phyloP scores from a whole-genome alignment of 2,888 invertebrate genomes.

The Meganola albula region DNA sequence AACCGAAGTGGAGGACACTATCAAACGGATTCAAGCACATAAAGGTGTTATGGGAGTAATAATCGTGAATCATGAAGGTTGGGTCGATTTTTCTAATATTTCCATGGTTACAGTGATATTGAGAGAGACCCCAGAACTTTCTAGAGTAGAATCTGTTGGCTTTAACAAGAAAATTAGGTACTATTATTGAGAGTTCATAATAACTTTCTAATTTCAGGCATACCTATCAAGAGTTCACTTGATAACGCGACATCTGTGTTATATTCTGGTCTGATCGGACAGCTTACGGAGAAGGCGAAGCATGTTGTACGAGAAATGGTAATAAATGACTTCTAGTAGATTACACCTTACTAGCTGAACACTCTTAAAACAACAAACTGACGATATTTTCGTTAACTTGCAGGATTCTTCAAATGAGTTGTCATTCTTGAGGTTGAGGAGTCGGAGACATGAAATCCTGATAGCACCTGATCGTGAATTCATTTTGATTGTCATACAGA shows the following conservation, averaged over 20 bases:
- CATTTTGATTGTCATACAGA: conserved; percentile 95
- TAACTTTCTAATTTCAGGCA: conserved; percentile 74
- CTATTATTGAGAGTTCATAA: too few relatives aligned
- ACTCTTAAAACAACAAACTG: too few relatives aligned
- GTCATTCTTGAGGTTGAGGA: conserved; percentile 94
- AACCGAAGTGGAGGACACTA: conserved; percentile 97
- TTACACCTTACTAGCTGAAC: too few relatives aligned
- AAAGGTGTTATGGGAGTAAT: conserved; percentile 98
- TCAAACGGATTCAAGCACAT: conserved; percentile 97
- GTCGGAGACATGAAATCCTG: conserved; percentile 98
- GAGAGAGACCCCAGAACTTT: conserved; percentile 6
- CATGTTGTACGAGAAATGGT: conserved; percentile 94
- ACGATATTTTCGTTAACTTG: too few relatives aligned
- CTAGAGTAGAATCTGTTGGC: too few relatives aligned
- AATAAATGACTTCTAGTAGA: too few relatives aligned
- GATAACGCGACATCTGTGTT: conserved; percentile 98
- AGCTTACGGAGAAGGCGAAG: conserved; percentile 94
- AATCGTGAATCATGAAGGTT: conserved; percentile 98
- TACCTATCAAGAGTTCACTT: conserved; percentile 93
- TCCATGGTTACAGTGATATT: conserved; percentile 39
- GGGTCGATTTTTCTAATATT: conserved; percentile 51
- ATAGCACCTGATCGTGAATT: conserved; percentile 98
- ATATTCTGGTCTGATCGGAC: conserved; percentile 94
- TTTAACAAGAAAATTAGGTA: too few relatives aligned
- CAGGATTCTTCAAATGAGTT: conserved; percentile 96